A percentile compares a stretch with the other conserved stretches of the same genome.
phyloP scores from a whole-genome alignment of 2,797 vertebrate genomes.

The Gymnoscopelus microlampas region DNA sequence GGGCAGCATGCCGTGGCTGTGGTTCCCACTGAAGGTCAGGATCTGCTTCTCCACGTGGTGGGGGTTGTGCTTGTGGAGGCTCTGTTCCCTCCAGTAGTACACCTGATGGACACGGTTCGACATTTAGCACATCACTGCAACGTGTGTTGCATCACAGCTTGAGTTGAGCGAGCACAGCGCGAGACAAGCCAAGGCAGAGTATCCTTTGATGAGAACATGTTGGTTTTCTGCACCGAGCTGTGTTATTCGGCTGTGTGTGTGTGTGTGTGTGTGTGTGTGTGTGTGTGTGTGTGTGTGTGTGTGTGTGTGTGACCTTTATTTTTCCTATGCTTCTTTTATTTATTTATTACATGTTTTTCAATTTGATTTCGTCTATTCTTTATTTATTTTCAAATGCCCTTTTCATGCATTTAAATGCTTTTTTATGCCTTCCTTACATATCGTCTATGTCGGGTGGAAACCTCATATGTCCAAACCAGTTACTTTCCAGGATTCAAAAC shows the following conservation, averaged over 20 bases:
- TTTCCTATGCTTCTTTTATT: too few species aligned
- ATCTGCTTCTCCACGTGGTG: conserved; percentile 89
- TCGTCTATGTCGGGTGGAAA: too few species aligned
- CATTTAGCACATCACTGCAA: not conserved
- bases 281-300: not conserved
- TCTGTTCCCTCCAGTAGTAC: conserved; percentile 91
- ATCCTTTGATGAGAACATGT: too few species aligned
- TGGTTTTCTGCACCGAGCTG: not conserved
- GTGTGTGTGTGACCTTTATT: not conserved
- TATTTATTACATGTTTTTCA: too few species aligned
- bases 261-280: not conserved
- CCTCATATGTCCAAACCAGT: too few species aligned
- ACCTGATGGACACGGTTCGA: conserved; percentile 78
- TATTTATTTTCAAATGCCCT: too few species aligned
- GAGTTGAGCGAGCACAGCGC: too few species aligned
- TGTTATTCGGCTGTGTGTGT: not conserved
- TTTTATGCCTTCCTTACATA: too few species aligned
- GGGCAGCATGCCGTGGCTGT: conserved; percentile 89
- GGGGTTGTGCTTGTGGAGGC: conserved; percentile 84
- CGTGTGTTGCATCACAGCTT: not conserved
- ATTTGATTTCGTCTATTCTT: too few species aligned
- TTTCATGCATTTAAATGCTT: too few species aligned
- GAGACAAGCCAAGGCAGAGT: too few species aligned
- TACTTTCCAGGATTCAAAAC: too few species aligned
- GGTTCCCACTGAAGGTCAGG: conserved; percentile 89